phyloP scores from a whole-genome alignment of 92 coral and sea anemone species.

The Palythoa caribaeorum region DNA sequence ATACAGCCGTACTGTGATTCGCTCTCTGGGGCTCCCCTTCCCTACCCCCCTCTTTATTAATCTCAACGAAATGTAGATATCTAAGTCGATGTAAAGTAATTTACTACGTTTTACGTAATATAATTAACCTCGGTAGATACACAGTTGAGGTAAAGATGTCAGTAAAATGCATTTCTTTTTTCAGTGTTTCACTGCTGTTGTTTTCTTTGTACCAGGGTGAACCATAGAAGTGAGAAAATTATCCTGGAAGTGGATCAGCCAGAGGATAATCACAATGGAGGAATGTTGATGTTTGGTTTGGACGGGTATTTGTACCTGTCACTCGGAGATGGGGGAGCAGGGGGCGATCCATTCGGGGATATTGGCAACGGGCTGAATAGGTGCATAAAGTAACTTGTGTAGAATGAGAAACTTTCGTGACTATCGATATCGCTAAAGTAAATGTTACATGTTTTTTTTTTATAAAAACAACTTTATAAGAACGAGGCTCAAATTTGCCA shows the following conservation, averaged over 20 bases:
- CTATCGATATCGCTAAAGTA: too few species aligned
- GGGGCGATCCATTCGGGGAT: conserved; percentile 93
- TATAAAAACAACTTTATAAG: too few species aligned
- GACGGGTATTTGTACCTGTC: conserved; percentile 28
- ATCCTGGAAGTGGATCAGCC: conserved; percentile 85
- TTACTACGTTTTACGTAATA: background rate
- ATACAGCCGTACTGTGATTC: too few species aligned
- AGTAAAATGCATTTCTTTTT: too few species aligned
- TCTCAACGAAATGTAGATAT: too few species aligned
- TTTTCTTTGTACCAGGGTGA: conserved; percentile 34
- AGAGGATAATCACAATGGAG: conserved; percentile 88
- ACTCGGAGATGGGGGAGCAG: conserved; percentile 91
- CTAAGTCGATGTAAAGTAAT: background rate
- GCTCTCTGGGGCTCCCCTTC: too few species aligned
- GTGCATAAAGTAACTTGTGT: conserved; percentile 42
- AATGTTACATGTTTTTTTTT: too few species aligned
- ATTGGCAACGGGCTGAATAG: conserved; percentile 88
- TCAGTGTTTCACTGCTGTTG: background rate
- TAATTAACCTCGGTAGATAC: background rate
- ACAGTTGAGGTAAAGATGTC: too few species aligned
- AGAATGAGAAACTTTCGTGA: too few species aligned
- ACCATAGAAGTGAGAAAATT: conserved; percentile 68
- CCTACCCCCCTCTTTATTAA: too few species aligned
- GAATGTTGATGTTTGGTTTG: conserved; percentile 76
- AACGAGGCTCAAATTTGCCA: too few species aligned